Evolutionary conservation across 2,113 vertebrate species (phyloP).

Genomic region (Cavia porcellus): DNA sequence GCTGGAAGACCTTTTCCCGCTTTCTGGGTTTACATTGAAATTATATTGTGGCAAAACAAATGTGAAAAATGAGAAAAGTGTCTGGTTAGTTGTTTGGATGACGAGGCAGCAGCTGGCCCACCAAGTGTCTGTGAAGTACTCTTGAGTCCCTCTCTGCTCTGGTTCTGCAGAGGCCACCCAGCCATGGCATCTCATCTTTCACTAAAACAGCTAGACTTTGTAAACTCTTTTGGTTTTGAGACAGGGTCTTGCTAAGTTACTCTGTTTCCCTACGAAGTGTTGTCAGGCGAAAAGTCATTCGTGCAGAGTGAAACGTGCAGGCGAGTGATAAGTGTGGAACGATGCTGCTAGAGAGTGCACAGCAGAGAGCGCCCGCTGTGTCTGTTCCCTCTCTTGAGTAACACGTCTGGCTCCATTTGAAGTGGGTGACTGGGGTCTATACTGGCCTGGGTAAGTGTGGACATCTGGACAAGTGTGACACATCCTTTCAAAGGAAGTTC

Average conservation of each 20-base stretch:
- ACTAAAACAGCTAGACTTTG: background rate
- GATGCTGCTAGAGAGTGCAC: background rate
- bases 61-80: background rate
- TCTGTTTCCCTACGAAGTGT: background rate
- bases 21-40: conserved; percentile 34
- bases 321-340: too few relatives aligned
- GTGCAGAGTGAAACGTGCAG: background rate
- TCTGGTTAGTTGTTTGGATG: background rate
- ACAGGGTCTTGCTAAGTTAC: background rate
- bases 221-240: background rate
- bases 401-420: background rate
- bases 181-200: background rate
- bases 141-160: background rate
- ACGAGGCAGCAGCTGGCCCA: background rate
- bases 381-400: background rate
- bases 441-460: background rate
- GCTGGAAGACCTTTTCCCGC: background rate
- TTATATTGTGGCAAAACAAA: conserved; percentile 32
- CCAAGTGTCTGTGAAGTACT: accelerated
- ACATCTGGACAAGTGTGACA: background rate
- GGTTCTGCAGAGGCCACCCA: background rate
- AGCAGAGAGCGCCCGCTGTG: background rate
- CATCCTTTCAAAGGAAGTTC: background rate
- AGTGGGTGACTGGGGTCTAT: background rate
- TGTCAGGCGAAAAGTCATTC: background rate